These are phyloP conservation scores for Sisyra nigra DNA, from an alignment of 2,888 invertebrate species.

Conservation along the genomic window DNA sequence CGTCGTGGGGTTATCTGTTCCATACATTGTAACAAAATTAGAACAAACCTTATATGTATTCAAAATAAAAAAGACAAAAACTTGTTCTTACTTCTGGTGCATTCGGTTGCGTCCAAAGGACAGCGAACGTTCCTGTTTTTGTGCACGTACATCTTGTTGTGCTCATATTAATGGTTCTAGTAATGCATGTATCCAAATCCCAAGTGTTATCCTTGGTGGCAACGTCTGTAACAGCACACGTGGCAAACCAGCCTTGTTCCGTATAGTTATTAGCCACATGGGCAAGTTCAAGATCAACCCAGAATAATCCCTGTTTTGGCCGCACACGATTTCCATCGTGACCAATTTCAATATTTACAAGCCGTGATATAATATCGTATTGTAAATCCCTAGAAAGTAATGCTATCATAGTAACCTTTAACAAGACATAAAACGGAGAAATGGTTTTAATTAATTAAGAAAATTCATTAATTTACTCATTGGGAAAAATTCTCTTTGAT, in stretches of 20 bases:
- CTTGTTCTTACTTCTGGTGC: constrained; percentile 11
- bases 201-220: constrained; percentile 37
- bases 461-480: too few species aligned
- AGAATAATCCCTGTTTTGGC: constrained; percentile 28
- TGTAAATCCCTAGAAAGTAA: constrained; percentile 33
- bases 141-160: constrained; percentile 43
- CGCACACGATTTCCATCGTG: constrained; percentile 27
- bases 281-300: constrained; percentile 32
- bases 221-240: constrained; percentile 29
- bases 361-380: constrained; percentile 42
- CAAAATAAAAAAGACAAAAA: constrained; percentile 8
- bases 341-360: constrained; percentile 13
- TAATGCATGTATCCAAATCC: constrained; percentile 42
- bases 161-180: constrained; percentile 30
- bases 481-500: too few species aligned
- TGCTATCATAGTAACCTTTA: too few species aligned
- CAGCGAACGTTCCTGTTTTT: constrained; percentile 43
- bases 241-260: constrained; percentile 29
- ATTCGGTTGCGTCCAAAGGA: constrained; percentile 29
- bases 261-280: constrained; percentile 29
- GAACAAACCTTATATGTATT: background rate
- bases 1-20: constrained; percentile 6
- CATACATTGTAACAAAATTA: constrained; percentile 8
- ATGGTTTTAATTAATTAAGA: too few species aligned
- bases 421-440: too few species aligned